Evolutionary conservation across 2,113 vertebrate genomes (phyloP), one percentile per base, ranked within the genome.

Genomic region (Butorides virescens): DNA sequence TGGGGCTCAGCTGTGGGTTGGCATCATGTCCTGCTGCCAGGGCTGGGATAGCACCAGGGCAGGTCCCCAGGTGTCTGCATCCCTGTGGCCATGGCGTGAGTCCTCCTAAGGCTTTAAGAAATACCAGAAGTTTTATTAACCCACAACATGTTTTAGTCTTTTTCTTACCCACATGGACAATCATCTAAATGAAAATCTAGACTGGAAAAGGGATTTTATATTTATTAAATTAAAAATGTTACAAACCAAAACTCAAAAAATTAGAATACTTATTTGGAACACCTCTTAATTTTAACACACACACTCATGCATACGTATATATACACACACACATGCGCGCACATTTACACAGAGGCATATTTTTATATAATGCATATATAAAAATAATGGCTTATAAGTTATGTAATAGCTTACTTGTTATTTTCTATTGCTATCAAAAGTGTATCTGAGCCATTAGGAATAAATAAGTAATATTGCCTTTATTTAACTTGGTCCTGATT

Each of bases 271-370:
- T 2, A 5, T 58, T 39, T 73, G 21, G 18, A 77, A 63, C 10
- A 20, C 59, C 27, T 68, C 22, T 80, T 80, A 34, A 44, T 76
- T 58, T 37, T 63, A 26, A 27, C 18, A 70, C 27, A 53, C 23
- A 9, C 42, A 52, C 13, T 23, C 3, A 2, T 27, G 7, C 8
- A 52, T 36, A 36, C 10, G n/a, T n/a, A 10, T 25, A 22, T 10
- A 36, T 1, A 37, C 7, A 62, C 30, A 25, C 20, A 75, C 11
- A n/a, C 0, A 9, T 7, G 17, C 26, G 49, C 0, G 0, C 21
- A 25, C 9, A n/a, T 6, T 4, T 32, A 29, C 10, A 37, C 0
- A 2, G 10, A 50, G 8, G 10, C 5, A 2, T 58, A 32, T 84
- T 42, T 68, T 73, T 85, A 26, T 34, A 23, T 15, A 49, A 63